These are phyloP conservation scores for Ornithorhynchus anatinus DNA, from an alignment of 2,113 vertebrate species.

Conservation along the genomic window DNA sequence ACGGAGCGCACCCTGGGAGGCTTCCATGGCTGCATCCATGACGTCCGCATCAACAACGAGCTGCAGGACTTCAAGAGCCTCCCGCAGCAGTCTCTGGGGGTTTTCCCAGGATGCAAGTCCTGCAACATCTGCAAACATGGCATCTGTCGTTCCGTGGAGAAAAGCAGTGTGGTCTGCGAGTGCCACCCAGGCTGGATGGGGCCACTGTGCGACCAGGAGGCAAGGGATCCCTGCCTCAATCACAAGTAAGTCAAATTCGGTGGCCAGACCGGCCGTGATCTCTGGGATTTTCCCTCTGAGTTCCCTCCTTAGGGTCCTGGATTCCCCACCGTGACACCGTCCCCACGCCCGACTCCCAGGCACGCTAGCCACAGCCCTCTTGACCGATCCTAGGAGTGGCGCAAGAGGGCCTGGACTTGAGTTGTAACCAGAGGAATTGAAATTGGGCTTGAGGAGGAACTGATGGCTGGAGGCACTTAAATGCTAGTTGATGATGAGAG, in stretches of 20 bases:
- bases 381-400: too few relatives aligned
- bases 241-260: conserved; percentile 77
- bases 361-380: too few relatives aligned
- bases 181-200: conserved; percentile 87
- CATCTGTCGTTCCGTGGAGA: conserved; percentile 85
- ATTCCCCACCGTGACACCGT: too few relatives aligned
- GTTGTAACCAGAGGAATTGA: too few relatives aligned
- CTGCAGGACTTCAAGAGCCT: conserved; percentile 87
- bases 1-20: conserved; percentile 82
- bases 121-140: conserved; percentile 93
- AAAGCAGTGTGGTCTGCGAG: conserved; percentile 88
- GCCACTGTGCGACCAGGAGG: conserved; percentile 86
- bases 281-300: accelerated
- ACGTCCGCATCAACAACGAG: conserved; percentile 92
- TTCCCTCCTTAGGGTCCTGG: not conserved
- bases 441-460: too few relatives aligned
- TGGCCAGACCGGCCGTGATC: not conserved
- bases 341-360: too few relatives aligned
- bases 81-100: conserved; percentile 74
- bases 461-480: too few relatives aligned
- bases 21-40: conserved; percentile 93
- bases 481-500: not conserved
- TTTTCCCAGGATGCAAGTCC: conserved; percentile 90
- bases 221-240: conserved; percentile 77
- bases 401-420: too few relatives aligned